Conservation (phyloP, 2,113 vertebrate species). For the Corythaixoides concolor region DNA sequence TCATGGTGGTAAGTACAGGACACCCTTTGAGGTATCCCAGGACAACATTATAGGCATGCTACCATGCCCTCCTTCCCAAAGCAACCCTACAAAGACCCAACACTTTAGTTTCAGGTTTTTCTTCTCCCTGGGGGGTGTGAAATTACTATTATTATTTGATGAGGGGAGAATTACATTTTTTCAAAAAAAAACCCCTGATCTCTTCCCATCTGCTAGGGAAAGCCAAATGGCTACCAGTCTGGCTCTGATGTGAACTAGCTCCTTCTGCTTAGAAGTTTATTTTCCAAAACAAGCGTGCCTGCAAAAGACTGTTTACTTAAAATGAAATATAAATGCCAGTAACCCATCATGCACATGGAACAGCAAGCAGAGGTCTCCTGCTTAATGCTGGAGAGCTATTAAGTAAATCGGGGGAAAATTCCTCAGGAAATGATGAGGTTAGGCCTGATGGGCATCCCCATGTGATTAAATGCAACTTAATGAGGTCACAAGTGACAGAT, state of each 20-base stretch:
- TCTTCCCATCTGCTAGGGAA: background rate
- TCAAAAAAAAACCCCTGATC: background rate
- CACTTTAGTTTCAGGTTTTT: background rate
- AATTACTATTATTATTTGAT: background rate
- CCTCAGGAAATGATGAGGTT: slow-evolving; percentile 54
- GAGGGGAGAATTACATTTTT: background rate
- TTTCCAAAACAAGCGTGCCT: slow-evolving; percentile 53
- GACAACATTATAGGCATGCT: accelerated
- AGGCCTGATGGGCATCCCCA: slow-evolving; percentile 26
- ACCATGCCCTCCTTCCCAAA: background rate
- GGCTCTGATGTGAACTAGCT: background rate
- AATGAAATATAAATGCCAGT: slow-evolving; percentile 5
- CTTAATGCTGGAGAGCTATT: slow-evolving; percentile 17
- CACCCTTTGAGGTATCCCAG: background rate
- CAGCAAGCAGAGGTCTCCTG: slow-evolving; percentile 7
- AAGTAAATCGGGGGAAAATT: slow-evolving; percentile 54
- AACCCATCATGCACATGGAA: background rate
- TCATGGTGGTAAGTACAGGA: accelerated
- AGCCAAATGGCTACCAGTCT: background rate
- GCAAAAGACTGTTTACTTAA: slow-evolving; percentile 49
- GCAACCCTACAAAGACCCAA: background rate
- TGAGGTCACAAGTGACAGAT: slow-evolving; percentile 45
- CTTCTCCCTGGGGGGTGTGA: background rate
- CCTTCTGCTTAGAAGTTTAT: slow-evolving; percentile 34
- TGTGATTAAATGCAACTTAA: slow-evolving; percentile 58